Conservation (phyloP, 2,113 vertebrate genomes). For the Chaetorhynchus papuensis region DNA sequence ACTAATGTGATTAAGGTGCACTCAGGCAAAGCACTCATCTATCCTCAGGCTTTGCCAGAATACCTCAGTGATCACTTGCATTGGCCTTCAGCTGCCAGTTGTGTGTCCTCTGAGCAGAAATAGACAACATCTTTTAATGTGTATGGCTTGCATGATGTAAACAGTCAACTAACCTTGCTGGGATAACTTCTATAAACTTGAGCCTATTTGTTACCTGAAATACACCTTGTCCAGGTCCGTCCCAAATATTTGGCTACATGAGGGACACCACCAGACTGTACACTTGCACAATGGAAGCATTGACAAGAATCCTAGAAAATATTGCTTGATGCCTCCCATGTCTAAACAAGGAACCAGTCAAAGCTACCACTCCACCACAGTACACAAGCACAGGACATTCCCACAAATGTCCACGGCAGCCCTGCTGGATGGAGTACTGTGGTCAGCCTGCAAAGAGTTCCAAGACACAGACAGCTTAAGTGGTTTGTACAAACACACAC, state of each 20-base stretch:
- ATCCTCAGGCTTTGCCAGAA: neutral
- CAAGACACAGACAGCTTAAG: neutral
- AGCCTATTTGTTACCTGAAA: neutral
- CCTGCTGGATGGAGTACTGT: neutral
- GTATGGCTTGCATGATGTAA: neutral
- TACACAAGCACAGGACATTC: neutral
- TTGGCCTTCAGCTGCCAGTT: neutral
- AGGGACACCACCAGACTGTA: neutral
- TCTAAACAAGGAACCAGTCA: neutral
- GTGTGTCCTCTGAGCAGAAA: neutral
- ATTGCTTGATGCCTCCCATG: neutral
- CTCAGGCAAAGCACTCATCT: neutral
- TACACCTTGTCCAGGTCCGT: neutral
- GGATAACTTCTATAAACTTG: neutral
- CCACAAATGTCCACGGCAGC: neutral
- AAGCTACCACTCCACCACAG: neutral
- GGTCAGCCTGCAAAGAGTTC: neutral
- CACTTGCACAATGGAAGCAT: neutral
- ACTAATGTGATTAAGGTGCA: neutral
- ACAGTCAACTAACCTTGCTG: neutral
- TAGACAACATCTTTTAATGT: neutral
- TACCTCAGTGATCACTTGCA: neutral
- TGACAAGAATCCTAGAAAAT: neutral
- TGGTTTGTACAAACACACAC: neutral
- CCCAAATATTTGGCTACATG: neutral